A percentile compares a stretch with the other conserved stretches of the same genome.
These are phyloP conservation scores for Saccopteryx leptura DNA, from an alignment of 2,113 vertebrate species.

Conservation along the genomic window DNA sequence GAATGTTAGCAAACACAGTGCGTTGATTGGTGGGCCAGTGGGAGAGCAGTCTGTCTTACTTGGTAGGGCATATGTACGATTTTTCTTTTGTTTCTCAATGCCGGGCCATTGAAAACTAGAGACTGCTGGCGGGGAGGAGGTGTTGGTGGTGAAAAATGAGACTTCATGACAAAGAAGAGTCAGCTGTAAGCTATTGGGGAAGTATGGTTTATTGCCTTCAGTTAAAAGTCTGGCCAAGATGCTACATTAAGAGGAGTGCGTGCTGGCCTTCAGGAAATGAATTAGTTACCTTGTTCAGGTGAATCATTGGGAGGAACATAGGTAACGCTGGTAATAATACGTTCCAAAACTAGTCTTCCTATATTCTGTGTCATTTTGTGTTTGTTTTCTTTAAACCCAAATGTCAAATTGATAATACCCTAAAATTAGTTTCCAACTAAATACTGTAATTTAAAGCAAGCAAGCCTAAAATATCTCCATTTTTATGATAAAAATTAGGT, in stretches of 20 bases:
- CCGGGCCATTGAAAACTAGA: not conserved
- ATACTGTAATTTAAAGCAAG: constrained; percentile 73
- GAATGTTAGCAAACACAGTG: constrained; percentile 70
- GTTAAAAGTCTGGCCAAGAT: constrained; percentile 25
- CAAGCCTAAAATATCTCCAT: not conserved
- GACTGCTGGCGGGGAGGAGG: not conserved
- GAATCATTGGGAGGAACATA: not conserved
- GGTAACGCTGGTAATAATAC: not conserved
- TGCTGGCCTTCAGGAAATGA: constrained; percentile 18
- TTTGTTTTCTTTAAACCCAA: constrained; percentile 68
- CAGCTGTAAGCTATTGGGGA: not conserved
- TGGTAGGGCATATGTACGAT: not conserved
- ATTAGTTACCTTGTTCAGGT: constrained; percentile 36
- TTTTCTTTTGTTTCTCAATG: constrained; percentile 58
- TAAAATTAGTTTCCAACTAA: constrained; percentile 67
- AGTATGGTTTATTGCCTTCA: constrained; percentile 19
- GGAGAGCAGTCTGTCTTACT: not conserved
- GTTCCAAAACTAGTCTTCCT: constrained; percentile 10
- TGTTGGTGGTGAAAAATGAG: not conserved
- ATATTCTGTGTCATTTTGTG: not conserved
- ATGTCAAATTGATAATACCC: constrained; percentile 64
- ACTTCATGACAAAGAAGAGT: not conserved
- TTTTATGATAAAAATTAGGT: constrained; percentile 75
- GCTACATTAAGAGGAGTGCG: not conserved
- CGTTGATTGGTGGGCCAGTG: constrained; percentile 55